A percentile compares a stretch with the other conserved stretches of the same genome.
phyloP scores from a whole-genome alignment of 2,113 vertebrate genomes.

The Aleadryas rufinucha region DNA sequence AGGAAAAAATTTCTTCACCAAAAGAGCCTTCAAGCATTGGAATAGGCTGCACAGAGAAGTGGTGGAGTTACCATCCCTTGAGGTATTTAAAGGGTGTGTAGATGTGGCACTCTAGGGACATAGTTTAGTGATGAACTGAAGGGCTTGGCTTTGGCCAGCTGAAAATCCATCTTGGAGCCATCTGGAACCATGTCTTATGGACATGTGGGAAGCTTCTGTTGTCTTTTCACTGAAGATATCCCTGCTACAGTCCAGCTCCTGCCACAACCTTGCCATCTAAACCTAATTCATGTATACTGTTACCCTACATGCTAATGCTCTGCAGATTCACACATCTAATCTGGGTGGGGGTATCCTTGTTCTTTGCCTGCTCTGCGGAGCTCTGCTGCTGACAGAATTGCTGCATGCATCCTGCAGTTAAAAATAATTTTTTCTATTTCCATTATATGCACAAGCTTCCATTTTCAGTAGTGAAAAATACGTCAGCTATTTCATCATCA shows the following conservation, averaged over 20 bases:
- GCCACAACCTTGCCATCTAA: background rate
- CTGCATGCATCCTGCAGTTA: background rate
- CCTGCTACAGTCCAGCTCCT: background rate
- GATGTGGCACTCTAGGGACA: background rate
- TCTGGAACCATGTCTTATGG: background rate
- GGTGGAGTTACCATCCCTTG: background rate
- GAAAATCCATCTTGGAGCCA: fast-evolving
- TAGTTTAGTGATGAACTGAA: background rate
- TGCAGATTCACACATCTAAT: background rate
- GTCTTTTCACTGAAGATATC: background rate
- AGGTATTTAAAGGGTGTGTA: background rate
- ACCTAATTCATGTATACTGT: background rate
- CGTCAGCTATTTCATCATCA: background rate
- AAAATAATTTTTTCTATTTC: background rate
- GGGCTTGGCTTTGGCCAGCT: background rate
- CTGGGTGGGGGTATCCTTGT: fast-evolving
- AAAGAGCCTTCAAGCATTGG: background rate
- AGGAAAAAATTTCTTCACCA: background rate
- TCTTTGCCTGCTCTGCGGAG: background rate
- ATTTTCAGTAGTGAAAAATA: background rate
- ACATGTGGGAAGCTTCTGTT: background rate
- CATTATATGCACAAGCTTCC: background rate
- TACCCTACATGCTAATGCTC: background rate
- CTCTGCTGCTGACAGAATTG: background rate
- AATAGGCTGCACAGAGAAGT: background rate